Evolutionary conservation across 2,113 vertebrate species (phyloP).

Genomic region (Galemys pyrenaicus): DNA sequence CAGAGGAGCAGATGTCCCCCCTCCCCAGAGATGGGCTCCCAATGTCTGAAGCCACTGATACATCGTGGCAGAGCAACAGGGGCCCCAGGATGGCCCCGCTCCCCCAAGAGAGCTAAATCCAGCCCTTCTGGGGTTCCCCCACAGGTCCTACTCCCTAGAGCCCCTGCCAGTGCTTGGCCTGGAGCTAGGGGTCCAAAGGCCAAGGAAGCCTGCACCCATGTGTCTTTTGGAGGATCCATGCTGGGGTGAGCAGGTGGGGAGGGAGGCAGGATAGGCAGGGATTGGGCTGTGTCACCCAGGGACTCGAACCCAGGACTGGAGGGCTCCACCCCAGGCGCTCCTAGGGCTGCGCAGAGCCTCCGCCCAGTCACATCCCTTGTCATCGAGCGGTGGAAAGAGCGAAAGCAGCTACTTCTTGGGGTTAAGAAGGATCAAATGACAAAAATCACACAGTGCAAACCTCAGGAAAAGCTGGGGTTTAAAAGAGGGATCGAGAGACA

Average conservation of each 20-base stretch:
- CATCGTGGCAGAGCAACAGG: background rate
- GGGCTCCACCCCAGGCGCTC: background rate
- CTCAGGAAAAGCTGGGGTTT: background rate
- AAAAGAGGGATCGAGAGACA: background rate
- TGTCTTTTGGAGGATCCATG: background rate
- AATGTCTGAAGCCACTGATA: background rate
- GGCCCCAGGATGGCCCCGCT: too few relatives aligned
- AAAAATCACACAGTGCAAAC: background rate
- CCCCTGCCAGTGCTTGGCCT: background rate
- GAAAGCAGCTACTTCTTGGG: background rate
- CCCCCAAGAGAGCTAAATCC: background rate
- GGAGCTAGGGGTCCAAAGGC: background rate
- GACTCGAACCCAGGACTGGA: background rate
- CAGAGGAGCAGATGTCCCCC: background rate
- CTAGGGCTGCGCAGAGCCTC: background rate
- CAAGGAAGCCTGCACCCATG: background rate
- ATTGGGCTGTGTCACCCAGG: background rate
- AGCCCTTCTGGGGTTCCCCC: background rate
- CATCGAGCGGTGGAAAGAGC: too few relatives aligned
- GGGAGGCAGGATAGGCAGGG: background rate
- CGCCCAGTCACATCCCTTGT: background rate
- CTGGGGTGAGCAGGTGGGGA: background rate
- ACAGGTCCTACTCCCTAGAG: accelerated
- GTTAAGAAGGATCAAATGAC: too few relatives aligned
- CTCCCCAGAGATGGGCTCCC: background rate